phyloP scores from a whole-genome alignment of 2,113 vertebrate genomes.

The Anhinga anhinga region DNA sequence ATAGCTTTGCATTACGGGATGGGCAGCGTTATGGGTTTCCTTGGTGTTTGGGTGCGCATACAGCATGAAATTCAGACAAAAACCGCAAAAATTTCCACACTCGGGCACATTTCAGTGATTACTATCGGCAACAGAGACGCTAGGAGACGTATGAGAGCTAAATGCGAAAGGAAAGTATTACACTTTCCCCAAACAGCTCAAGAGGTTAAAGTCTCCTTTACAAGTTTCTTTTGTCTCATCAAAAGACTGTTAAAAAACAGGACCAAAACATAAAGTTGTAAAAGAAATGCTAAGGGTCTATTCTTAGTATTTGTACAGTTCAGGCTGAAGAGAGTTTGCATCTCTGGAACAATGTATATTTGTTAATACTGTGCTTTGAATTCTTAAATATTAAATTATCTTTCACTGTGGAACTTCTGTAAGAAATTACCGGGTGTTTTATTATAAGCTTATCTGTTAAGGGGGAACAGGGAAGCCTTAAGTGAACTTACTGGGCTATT shows the following conservation, averaged over 20 bases:
- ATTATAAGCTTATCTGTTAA: neutral
- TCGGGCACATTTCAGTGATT: neutral
- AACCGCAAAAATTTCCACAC: rapidly evolving
- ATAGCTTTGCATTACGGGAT: rapidly evolving
- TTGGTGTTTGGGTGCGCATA: rapidly evolving
- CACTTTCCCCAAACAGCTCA: neutral
- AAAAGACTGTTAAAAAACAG: too few species aligned
- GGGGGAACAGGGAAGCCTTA: neutral
- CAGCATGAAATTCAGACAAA: rapidly evolving
- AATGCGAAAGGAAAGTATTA: neutral
- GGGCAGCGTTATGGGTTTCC: neutral
- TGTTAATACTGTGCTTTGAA: neutral
- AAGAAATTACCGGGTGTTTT: neutral
- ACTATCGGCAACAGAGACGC: too few species aligned
- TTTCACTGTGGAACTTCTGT: neutral
- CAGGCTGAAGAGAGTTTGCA: neutral
- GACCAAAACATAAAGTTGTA: neutral
- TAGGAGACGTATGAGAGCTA: rapidly evolving
- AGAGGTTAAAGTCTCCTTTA: neutral
- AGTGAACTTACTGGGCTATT: neutral
- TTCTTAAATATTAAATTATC: neutral
- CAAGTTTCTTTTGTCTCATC: neutral
- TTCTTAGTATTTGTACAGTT: neutral
- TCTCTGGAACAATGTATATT: neutral
- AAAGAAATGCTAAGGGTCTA: neutral